Evolutionary conservation across 2,888 invertebrate species (phyloP), one percentile per base, ranked within the genome.

Genomic region (Taphrorychus bicolor): DNA sequence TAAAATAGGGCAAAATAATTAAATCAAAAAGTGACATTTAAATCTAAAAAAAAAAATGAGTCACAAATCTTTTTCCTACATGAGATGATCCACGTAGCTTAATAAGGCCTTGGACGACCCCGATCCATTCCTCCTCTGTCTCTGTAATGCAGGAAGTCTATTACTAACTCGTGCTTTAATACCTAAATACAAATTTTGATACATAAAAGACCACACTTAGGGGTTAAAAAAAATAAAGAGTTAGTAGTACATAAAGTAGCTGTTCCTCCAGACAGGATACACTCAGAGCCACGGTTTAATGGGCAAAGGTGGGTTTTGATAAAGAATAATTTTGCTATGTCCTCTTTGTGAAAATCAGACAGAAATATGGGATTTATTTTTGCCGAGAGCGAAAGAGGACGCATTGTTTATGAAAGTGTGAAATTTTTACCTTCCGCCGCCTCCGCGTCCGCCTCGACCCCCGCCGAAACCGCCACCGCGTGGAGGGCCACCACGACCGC

Each of bases 221-320:
- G 7, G 19, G 1, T 18, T 40, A 45, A 45, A 9, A 48, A 59
- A 53, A 18, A 3, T 7, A 9, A 56, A 49, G n/a, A n/a, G n/a
- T n/a, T 24, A 14, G 32, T 67, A 52, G 19, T 51, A 51, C 7
- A 45, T 16, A 56, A 54, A 59, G 40, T 19, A 14, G 56, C 2
- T 69, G 69, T 69, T 66, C 59, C 65, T 66, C 69, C 61, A 65
- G 69, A 69, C 69, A 66, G 66, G 66, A 70, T 66, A 53, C 66
- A 70, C 88, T 80, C 94, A 94, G 71, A 91, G 89, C 94, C 95
- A 95, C 78, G 41, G n/a, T n/a, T 58, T 5, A 18, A 32, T 45
- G 95, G 54, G 51, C 59, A 61, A 66, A 70, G 66, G 48, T 70
- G 69, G 41, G 76, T 86, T 76, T 76, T 76, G 71, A 76, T 73